Percentiles rank a stretch among this genome's conserved stretches.
Evolutionary conservation across 2,113 vertebrate species (phyloP).

Genomic region (Salvelinus alpinus): DNA sequence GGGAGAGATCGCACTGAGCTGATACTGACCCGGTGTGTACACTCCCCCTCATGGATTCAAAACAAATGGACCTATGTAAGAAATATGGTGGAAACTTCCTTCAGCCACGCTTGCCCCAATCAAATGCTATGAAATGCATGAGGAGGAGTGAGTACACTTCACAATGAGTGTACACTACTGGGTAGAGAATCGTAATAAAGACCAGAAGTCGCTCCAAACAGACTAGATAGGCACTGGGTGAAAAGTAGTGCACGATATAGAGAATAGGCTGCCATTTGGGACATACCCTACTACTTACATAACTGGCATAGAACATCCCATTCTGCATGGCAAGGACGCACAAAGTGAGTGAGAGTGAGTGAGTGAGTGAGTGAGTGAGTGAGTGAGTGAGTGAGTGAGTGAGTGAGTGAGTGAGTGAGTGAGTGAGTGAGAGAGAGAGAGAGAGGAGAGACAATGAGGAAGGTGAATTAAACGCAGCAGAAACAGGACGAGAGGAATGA

Average conservation of each 20-base stretch:
- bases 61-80: too few species aligned
- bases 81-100: too few species aligned
- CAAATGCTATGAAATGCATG: background rate
- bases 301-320: conserved; percentile 90
- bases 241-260: background rate
- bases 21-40: background rate
- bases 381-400: too few species aligned
- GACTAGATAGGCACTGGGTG: background rate
- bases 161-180: too few species aligned
- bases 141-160: background rate
- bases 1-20: background rate
- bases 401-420: too few species aligned
- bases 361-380: too few species aligned
- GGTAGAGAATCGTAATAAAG: too few species aligned
- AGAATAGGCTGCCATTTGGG: background rate
- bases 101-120: too few species aligned
- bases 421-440: background rate
- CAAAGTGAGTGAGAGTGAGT: too few species aligned
- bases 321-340: conserved; percentile 76
- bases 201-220: background rate
- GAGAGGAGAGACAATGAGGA: background rate
- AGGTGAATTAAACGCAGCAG: conserved; percentile 20
- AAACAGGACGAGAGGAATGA: background rate
- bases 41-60: background rate
- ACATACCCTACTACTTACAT: conserved; percentile 81